A percentile compares a stretch with the other conserved stretches of the same genome.
phyloP scores from a whole-genome alignment of 2,113 vertebrate genomes.

The Pteruthius melanotis region DNA sequence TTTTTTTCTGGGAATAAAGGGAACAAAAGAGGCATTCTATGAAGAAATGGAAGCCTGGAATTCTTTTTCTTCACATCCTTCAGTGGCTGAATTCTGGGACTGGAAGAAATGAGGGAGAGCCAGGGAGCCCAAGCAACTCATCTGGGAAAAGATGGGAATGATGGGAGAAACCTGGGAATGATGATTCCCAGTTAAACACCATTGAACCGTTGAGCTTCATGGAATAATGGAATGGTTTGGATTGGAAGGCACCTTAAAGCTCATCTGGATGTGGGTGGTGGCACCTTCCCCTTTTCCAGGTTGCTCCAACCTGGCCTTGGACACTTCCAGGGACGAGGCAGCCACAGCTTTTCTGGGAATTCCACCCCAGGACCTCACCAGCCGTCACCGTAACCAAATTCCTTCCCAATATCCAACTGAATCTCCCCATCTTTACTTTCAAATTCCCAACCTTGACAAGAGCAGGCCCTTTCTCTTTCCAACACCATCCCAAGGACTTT shows the following conservation, averaged over 20 bases:
- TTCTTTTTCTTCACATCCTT: background rate
- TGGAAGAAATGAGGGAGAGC: background rate
- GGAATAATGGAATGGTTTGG: background rate
- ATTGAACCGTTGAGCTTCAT: rapidly evolving
- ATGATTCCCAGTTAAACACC: background rate
- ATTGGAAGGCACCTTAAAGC: background rate
- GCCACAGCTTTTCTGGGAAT: background rate
- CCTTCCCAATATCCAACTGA: background rate
- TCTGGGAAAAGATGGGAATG: background rate
- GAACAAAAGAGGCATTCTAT: background rate
- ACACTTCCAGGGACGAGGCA: background rate
- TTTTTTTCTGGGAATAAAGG: background rate
- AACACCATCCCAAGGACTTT: background rate
- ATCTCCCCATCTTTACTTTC: rapidly evolving
- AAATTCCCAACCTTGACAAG: background rate
- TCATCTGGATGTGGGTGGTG: background rate
- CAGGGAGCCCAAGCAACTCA: rapidly evolving
- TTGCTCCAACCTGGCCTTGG: background rate
- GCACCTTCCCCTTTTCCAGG: background rate
- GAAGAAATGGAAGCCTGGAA: background rate
- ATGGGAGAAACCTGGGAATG: background rate
- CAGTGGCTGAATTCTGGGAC: background rate
- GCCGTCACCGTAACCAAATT: background rate
- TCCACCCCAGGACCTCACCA: background rate
- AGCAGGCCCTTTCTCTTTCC: background rate